phyloP scores from a whole-genome alignment of 2,888 invertebrate species.

The Axea sp. region DNA sequence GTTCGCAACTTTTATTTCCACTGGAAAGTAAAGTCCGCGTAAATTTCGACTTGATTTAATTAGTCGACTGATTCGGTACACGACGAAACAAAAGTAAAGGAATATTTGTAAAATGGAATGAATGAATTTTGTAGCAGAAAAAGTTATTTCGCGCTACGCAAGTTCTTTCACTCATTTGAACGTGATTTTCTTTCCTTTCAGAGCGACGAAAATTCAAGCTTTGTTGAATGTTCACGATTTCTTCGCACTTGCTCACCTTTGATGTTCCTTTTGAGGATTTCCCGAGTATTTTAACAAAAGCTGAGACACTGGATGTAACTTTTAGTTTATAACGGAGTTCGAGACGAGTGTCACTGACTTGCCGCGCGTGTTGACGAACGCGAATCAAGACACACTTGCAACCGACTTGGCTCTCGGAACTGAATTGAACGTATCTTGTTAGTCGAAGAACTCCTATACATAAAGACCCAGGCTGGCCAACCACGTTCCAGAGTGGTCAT shows the following conservation, averaged over 20 bases:
- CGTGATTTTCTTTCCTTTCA: too few relatives aligned
- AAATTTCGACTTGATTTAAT: too few relatives aligned
- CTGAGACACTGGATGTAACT: neutral
- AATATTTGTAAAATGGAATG: too few relatives aligned
- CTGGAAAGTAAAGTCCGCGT: too few relatives aligned
- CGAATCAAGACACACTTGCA: conserved; percentile 38
- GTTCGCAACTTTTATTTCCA: too few relatives aligned
- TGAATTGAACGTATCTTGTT: conserved; percentile 48
- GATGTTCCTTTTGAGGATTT: neutral
- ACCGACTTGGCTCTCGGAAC: conserved; percentile 55
- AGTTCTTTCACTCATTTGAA: too few relatives aligned
- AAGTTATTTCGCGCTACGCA: too few relatives aligned
- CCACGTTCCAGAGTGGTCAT: conserved; percentile 41
- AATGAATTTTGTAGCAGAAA: too few relatives aligned
- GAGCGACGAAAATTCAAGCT: too few relatives aligned
- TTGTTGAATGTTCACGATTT: too few relatives aligned
- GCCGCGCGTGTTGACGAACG: conserved; percentile 37
- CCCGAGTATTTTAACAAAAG: neutral
- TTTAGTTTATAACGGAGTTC: conserved; percentile 31
- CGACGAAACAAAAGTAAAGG: too few relatives aligned
- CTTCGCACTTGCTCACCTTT: neutral
- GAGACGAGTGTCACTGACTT: conserved; percentile 32
- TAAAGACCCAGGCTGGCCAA: conserved; percentile 54
- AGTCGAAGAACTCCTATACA: conserved; percentile 36
- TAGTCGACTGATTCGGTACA: too few relatives aligned